Evolutionary conservation across 2,888 invertebrate genomes (phyloP).

Genomic region (Lycaena phlaeas): DNA sequence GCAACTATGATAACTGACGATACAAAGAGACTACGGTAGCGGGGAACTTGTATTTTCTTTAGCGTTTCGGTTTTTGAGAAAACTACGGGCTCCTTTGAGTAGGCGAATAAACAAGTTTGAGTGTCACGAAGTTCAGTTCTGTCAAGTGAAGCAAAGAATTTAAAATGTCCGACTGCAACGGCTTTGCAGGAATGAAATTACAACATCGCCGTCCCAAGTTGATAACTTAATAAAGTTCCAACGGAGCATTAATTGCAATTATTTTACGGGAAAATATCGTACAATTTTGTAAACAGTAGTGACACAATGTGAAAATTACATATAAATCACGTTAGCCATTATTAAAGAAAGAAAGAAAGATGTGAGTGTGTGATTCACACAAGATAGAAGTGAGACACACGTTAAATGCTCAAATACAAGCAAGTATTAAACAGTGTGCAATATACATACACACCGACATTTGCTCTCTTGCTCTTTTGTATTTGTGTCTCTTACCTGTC

Average conservation of each 20-base stretch:
- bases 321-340: too few species aligned
- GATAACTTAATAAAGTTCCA: slow-evolving; percentile 5
- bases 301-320: too few species aligned
- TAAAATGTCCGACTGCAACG: not conserved
- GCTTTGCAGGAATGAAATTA: not conserved
- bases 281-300: not conserved
- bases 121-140: slow-evolving; percentile 13
- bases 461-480: too few species aligned
- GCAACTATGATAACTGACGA: slow-evolving; percentile 24
- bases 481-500: too few species aligned
- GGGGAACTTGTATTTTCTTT: slow-evolving; percentile 11
- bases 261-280: slow-evolving; percentile 4
- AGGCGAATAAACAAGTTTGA: slow-evolving; percentile 17
- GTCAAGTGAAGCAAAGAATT: slow-evolving; percentile 16
- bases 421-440: too few species aligned
- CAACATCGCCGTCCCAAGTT: slow-evolving; percentile 4
- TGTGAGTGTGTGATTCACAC: too few species aligned
- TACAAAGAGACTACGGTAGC: slow-evolving; percentile 13
- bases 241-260: slow-evolving; percentile 1
- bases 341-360: too few species aligned
- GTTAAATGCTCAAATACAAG: too few species aligned
- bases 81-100: slow-evolving; percentile 14
- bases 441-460: too few species aligned
- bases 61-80: slow-evolving; percentile 13
- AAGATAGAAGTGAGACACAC: too few species aligned